Evolutionary conservation across 2,797 vertebrate genomes (phyloP), one percentile per base, ranked within the genome.

Genomic region (Brachyalestes nurse): DNA sequence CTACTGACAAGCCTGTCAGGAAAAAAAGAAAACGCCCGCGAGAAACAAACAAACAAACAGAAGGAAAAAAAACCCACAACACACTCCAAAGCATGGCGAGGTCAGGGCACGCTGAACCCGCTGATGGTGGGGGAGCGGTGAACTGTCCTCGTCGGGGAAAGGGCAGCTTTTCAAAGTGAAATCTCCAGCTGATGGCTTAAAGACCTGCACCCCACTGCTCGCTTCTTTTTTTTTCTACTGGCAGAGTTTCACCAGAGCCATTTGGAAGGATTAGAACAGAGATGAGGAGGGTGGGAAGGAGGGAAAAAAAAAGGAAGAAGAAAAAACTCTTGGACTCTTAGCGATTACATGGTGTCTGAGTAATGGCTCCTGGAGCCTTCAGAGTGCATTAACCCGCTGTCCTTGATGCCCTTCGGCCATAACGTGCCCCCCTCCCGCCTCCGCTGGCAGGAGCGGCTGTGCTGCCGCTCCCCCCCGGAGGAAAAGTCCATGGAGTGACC

Each of bases 221-320:
- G 13, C 47, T 90, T 90, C 49, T 87, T 14, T 42, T n/a, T 51
- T 69, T 71, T 67, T 19, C 70, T 66, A 40, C 72, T 69, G 93
- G 90, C 91, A 90, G 90, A 90, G 88, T 91, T 91, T 91, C 86
- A 89, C 89, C 87, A 9, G 87, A 93, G 93, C 93, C 93, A 93
- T 95, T 95, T 94, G 93, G 93, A 95, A 90, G 93, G 93, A 94
- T 95, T 95, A 94, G 88, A 92, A 91, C 91, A 92, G 88, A 87
- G 81, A 87, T 85, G 89, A 88, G 87, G 82, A 76, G 51, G 55
- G 72, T 53, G n/a, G 67, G 86, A 88, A 75, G 77, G 64, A 53
- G 60, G 23, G 1, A 45, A 28, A 28, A 65, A 65, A 67, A 75
- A 49, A 75, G 53, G 8, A 38, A 73, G 75, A 69, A 64, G 53